Evolutionary conservation across 2,888 invertebrate genomes (phyloP).

Genomic region (Tuta absoluta): DNA sequence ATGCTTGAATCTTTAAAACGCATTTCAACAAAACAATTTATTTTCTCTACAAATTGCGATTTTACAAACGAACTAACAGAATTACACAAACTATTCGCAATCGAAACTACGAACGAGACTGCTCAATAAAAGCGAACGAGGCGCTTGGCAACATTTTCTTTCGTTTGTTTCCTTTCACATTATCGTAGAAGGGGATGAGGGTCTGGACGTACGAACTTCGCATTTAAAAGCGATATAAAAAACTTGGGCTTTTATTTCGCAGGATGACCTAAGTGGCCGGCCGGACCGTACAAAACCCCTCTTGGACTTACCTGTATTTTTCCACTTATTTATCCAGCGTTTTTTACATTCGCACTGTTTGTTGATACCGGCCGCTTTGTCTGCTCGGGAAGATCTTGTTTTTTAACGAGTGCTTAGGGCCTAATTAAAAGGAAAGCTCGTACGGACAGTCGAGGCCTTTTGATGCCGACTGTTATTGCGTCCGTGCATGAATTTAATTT

Average conservation of each 20-base stretch:
- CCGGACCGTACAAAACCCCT: conserved; percentile 77
- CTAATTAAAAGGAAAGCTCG: conserved; percentile 80
- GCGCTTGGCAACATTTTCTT: conserved; percentile 78
- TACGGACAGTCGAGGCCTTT: conserved; percentile 77
- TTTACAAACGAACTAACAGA: conserved; percentile 59
- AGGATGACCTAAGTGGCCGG: conserved; percentile 81
- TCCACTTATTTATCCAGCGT: conserved; percentile 80
- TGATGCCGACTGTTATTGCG: conserved; percentile 78
- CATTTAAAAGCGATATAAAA: conserved; percentile 81
- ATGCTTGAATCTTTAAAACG: not conserved
- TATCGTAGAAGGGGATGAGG: conserved; percentile 70
- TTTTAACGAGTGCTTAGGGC: conserved; percentile 80
- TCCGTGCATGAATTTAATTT: conserved; percentile 79
- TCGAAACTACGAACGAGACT: conserved; percentile 72
- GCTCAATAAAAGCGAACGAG: conserved; percentile 74
- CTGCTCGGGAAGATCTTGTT: conserved; percentile 77
- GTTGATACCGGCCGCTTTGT: conserved; percentile 75
- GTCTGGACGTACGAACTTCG: conserved; percentile 71
- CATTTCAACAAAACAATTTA: not conserved
- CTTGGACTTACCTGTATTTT: conserved; percentile 81
- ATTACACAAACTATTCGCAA: conserved; percentile 79
- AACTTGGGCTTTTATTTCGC: conserved; percentile 78
- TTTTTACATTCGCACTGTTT: conserved; percentile 78
- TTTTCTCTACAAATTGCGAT: conserved; percentile 30
- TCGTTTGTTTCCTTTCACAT: conserved; percentile 79